These are phyloP conservation scores for Lepidurus couesii DNA, from an alignment of 1,140 invertebrate genomes.

Conservation along the genomic window DNA sequence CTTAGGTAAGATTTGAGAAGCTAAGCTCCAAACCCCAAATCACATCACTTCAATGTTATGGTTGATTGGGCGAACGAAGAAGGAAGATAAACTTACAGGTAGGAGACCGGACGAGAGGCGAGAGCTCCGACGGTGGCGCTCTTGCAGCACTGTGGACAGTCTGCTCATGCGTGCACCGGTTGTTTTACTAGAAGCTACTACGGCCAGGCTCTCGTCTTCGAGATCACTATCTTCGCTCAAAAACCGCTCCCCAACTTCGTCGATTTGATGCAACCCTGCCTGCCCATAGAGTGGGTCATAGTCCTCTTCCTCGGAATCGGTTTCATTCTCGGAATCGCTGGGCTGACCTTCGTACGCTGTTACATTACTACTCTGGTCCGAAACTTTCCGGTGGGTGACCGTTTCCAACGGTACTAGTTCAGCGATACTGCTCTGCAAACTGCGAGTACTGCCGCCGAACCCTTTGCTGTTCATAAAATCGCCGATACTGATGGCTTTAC, in stretches of 20 bases:
- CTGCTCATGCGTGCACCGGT: background rate
- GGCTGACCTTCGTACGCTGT: background rate
- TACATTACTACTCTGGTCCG: background rate
- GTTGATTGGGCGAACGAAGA: background rate
- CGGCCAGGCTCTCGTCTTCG: background rate
- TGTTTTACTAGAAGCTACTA: background rate
- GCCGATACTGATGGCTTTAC: slow-evolving; percentile 56
- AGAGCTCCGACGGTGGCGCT: background rate
- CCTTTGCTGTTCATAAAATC: slow-evolving; percentile 69
- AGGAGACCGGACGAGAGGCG: background rate
- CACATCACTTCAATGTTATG: background rate
- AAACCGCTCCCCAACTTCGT: background rate
- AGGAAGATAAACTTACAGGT: background rate
- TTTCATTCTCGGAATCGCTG: background rate
- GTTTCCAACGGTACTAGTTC: slow-evolving; percentile 64
- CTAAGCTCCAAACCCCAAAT: background rate
- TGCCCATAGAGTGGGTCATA: background rate
- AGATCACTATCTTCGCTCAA: background rate
- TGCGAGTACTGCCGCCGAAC: slow-evolving; percentile 59
- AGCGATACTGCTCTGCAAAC: slow-evolving; percentile 53
- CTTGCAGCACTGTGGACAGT: background rate
- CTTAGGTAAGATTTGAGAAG: too few relatives aligned
- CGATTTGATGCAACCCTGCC: background rate
- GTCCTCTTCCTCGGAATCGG: background rate
- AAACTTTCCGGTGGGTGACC: slow-evolving; percentile 49